Evolutionary conservation across 2,888 invertebrate genomes (phyloP).

Genomic region (Thumatha senex): DNA sequence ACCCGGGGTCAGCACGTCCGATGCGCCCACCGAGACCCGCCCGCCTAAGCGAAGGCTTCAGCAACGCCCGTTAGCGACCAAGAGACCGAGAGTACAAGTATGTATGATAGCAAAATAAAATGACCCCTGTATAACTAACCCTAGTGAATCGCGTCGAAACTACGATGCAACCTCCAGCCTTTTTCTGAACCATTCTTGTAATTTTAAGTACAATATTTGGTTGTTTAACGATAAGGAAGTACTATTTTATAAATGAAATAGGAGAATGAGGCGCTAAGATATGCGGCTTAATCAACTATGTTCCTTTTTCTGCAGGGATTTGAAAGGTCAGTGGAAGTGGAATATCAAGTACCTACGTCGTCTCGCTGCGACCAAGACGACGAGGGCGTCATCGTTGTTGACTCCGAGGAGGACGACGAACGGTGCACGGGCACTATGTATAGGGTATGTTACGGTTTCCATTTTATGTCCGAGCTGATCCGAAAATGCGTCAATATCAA

Average conservation of each 20-base stretch:
- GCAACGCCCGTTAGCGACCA: conserved; percentile 71
- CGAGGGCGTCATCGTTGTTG: conserved; percentile 90
- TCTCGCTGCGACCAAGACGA: conserved; percentile 94
- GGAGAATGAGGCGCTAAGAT: not conserved
- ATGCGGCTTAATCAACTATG: no score
- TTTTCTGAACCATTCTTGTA: no score
- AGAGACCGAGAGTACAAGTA: conserved; percentile 82
- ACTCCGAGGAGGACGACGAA: conserved; percentile 91
- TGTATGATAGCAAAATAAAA: conserved; percentile 1
- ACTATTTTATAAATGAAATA: no score
- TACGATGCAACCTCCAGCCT: no score
- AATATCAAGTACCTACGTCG: conserved; percentile 93
- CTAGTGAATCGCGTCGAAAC: no score
- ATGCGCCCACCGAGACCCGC: conserved; percentile 65
- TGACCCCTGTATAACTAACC: no score
- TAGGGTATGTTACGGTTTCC: conserved; percentile 46
- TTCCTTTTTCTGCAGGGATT: conserved; percentile 65
- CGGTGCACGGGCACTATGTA: conserved; percentile 84
- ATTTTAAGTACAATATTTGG: no score
- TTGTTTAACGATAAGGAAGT: no score
- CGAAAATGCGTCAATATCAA: no score
- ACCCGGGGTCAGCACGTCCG: conserved; percentile 50
- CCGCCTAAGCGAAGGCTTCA: conserved; percentile 69
- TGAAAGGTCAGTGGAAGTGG: conserved; percentile 87
- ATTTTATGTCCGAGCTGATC: no score